Conservation (phyloP, 1,140 invertebrate genomes). For the Lordiphosa stackelbergi region DNA sequence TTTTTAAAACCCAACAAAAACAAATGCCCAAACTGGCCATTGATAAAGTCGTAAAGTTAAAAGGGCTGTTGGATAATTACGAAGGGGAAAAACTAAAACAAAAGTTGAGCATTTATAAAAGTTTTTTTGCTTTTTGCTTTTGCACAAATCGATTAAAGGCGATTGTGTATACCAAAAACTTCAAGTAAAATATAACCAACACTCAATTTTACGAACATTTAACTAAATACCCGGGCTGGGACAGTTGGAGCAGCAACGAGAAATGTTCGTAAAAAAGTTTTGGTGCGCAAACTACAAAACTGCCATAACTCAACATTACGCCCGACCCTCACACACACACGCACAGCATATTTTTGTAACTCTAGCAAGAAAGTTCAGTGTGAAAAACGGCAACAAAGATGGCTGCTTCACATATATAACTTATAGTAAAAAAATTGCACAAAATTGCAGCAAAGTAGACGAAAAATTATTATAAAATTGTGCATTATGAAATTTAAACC, state of each 20-base stretch:
- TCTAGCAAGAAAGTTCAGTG: slow-evolving; percentile 48
- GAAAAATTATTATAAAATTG: slow-evolving; percentile 75
- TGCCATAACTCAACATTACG: slow-evolving; percentile 75
- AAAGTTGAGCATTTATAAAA: slow-evolving; percentile 65
- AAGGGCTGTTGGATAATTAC: slow-evolving; percentile 54
- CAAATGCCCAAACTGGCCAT: slow-evolving; percentile 25
- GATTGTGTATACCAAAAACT: slow-evolving; percentile 34
- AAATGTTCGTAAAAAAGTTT: slow-evolving; percentile 61
- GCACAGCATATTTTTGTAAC: slow-evolving; percentile 47
- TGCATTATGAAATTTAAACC: slow-evolving; percentile 73
- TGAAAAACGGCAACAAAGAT: slow-evolving; percentile 16
- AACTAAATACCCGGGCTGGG: slow-evolving; percentile 58
- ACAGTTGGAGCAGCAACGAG: slow-evolving; percentile 17
- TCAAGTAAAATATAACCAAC: slow-evolving; percentile 62
- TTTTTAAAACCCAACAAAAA: slow-evolving; percentile 22
- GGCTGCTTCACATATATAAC: slow-evolving; percentile 50
- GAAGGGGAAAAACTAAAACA: slow-evolving; percentile 43
- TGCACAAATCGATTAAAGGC: slow-evolving; percentile 63
- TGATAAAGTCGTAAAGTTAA: slow-evolving; percentile 65
- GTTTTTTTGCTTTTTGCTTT: slow-evolving; percentile 64
- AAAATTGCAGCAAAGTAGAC: slow-evolving; percentile 73
- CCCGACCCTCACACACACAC: slow-evolving; percentile 29
- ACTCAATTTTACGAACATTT: slow-evolving; percentile 73
- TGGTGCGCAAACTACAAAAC: slow-evolving; percentile 66
- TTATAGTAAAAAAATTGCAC: slow-evolving; percentile 66